Base-by-base conservation (phyloP, 2,797 vertebrate genomes). In the Microcaecilia unicolor region DNA sequence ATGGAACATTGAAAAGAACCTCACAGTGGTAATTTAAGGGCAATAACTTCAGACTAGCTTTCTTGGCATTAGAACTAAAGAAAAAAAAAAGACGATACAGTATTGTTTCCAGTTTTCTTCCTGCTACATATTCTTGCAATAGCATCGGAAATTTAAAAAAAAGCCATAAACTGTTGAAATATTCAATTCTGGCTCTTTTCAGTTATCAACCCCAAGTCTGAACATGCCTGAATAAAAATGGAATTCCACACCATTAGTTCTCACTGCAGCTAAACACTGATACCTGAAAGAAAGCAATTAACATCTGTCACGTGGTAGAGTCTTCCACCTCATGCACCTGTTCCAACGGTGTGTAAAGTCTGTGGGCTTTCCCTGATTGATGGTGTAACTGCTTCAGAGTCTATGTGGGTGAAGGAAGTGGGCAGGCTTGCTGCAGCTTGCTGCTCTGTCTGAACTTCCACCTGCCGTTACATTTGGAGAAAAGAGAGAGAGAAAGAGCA, bases 341-440 rank as follows among this genome's bases (percentile, higher is more conserved):
- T 51, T 65, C 28, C 58, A 80, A 71, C 44, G 19, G 73, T 25
- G 16, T 13, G 48, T 17, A 15, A 40, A 32, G 57, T 48, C 51
- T 45, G 64, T 48, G 72, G 74, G 55, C 54, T 72, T 55, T 44
- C 67, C 63, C 68, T 60, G 52, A 62, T n/a, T 73, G 65, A 67
- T 71, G 49, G 65, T 75, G 11, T 58, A 68, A 54, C 68, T 60
- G 67, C 61, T 42, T 51, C 51, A 5, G 0, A 2, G 34, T 31
- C 36, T 44, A 47, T 4, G 55, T 33, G 66, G 58, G 71, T 20
- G 44, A 57, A 66, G 74, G 78, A 85, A 78, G 80, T 79, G 78
- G 78, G 71, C 41, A 68, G 37, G 41, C 42, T 39, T 46, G 42
- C 2, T 4, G 53, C 49, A 55, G 35, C 55, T 31, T 15, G 47